Evolutionary conservation across 2,113 vertebrate genomes (phyloP).

Genomic region (Kryptolebias marmoratus): DNA sequence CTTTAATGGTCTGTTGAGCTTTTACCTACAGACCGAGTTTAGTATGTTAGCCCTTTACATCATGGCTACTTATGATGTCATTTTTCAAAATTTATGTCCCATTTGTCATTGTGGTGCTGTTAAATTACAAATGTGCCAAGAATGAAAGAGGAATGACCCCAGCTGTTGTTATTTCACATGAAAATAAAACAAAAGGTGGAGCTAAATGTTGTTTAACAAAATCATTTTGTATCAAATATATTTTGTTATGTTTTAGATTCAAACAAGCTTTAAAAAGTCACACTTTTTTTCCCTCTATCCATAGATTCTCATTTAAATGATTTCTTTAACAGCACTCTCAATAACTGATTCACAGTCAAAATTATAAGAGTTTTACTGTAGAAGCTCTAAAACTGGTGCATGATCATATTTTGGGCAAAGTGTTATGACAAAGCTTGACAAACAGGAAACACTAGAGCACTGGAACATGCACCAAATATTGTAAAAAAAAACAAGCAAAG

Average conservation of each 20-base stretch:
- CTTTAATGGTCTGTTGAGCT: constrained; percentile 69
- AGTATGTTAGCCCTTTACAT: constrained; percentile 58
- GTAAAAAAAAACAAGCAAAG: no score
- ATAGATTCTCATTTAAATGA: not conserved
- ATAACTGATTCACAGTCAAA: not conserved
- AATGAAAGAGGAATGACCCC: constrained; percentile 45
- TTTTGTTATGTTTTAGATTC: not conserved
- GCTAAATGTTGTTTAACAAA: constrained; percentile 26
- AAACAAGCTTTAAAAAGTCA: not conserved
- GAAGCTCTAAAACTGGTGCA: not conserved
- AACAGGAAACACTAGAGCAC: no score
- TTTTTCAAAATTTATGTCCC: constrained; percentile 68
- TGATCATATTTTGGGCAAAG: not conserved
- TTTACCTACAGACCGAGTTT: constrained; percentile 58
- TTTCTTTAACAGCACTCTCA: not conserved
- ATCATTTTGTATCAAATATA: not conserved
- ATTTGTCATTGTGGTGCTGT: constrained; percentile 66
- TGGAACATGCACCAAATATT: no score
- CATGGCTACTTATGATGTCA: constrained; percentile 65
- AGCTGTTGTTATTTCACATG: constrained; percentile 30
- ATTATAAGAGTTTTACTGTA: no score
- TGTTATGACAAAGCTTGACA: no score
- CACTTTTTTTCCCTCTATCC: not conserved
- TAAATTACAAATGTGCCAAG: constrained; percentile 69
- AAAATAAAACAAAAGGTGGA: constrained; percentile 18